Base-by-base conservation (phyloP, 2,113 vertebrate species). In the Genyomyrus donnyi region DNA sequence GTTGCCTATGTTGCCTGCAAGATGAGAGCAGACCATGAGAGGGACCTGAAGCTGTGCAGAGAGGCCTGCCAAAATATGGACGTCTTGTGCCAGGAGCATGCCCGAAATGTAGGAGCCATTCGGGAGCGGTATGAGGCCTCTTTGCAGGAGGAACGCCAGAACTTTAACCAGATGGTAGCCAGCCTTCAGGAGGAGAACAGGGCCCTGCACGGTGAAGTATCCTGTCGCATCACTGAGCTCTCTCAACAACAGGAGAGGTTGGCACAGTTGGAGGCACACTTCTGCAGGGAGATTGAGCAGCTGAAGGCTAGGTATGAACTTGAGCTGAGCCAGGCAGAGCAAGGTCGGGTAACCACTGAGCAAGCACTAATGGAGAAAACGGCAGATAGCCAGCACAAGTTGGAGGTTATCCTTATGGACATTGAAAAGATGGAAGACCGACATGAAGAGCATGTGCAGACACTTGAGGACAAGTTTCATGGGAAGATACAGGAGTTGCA, bases 1-100 rank as follows among this genome's bases (percentile, higher is more conserved):
- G 96, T 99, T 58, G 97, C 97, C 10, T 99, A 98, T 0, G 94
- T 97, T 0, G 96, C 97, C 5, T 99, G 97, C 93, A 96, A 94
- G 92, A 94, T 98, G 66, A 95, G 94, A 3, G 94, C 96, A 39
- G 95, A 96, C 89, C 97, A 97, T 0, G 95, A 97, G 27, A 96
- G 95, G 87, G 96, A 98, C 90, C 88, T 98, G 86, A 94, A 92
- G 35, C 93, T 95, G 85, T 97, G 96, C 91, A 95, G 95, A 92
- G 97, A 97, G 46, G 95, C 97, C 2, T 94, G 96, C 91, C 95
- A 95, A 80, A 95, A 93, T 92, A 95, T 96, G 94, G 96, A 95
- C 0, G 88, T 66, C 0, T 95, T 98, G 0, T 96, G 97, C 90
- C 95, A 96, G 50, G 96, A 97, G 90, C 97, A 97, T 0, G 94